Evolutionary conservation across 2,797 vertebrate genomes (phyloP).

Genomic region (Protonibea diacanthus): DNA sequence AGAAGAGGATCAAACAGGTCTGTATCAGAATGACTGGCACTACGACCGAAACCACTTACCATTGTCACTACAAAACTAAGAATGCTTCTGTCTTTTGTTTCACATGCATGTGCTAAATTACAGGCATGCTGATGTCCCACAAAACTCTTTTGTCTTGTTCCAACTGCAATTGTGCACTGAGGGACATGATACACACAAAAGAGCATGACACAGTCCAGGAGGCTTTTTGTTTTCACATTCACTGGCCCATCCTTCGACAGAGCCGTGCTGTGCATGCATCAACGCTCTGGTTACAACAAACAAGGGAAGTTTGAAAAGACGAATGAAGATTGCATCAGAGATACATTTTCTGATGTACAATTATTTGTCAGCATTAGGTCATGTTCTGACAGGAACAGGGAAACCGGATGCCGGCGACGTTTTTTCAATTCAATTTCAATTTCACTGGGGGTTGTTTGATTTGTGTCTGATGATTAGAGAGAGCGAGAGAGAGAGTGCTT

Average conservation of each 20-base stretch:
- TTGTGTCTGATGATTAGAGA: too few species aligned
- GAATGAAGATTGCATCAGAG: not conserved
- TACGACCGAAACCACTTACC: not conserved
- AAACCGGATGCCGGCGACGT: too few species aligned
- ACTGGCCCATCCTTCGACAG: not conserved
- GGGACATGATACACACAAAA: slow-evolving; percentile 1
- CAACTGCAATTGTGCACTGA: not conserved
- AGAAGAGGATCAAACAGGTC: too few species aligned
- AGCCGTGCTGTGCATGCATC: not conserved
- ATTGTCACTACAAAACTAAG: not conserved
- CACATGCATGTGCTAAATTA: not conserved
- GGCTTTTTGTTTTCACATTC: not conserved
- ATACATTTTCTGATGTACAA: too few species aligned
- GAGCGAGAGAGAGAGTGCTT: too few species aligned
- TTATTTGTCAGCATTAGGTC: too few species aligned
- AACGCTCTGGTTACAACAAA: not conserved
- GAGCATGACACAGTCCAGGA: not conserved
- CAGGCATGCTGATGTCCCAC: not conserved
- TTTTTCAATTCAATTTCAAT: too few species aligned
- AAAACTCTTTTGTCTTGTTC: not conserved
- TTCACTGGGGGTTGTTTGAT: too few species aligned
- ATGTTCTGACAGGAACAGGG: too few species aligned
- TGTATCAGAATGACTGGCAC: not conserved
- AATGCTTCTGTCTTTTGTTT: not conserved
- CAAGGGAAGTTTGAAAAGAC: not conserved